Base-by-base conservation (phyloP, 1,140 invertebrate genomes). In the Monochamus saltuarius region DNA sequence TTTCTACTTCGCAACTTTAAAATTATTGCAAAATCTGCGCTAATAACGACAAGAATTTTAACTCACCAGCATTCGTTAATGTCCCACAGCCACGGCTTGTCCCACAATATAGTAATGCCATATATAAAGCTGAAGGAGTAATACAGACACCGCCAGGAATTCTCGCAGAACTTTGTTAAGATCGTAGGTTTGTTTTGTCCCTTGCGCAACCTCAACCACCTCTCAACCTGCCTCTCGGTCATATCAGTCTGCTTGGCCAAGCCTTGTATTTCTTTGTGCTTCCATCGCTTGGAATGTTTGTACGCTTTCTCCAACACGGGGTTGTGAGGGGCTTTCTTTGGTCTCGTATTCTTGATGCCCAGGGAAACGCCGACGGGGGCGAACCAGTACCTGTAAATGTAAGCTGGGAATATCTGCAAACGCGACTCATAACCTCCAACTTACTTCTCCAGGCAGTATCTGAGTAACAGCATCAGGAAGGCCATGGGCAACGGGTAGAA, bases 71-170 rank as follows among this genome's bases (percentile, higher is more conserved):
- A 97, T 68, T 92, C 74, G 45, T 90, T 91, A 46, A 97, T 94
- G 71, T 97, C 88, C 92, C 91, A 97, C 62, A 98, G 81, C 93
- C 94, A 98, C 10, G 88, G 83, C 80, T 98, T 98, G 76, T 95
- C 87, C 92, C 92, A 97, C 29, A 98, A 79, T 60, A 90, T 83
- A 68, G 86, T 84, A 29, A 75, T 40, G 11, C 95, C 95, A 80
- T 89, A 96, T 10, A 85, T 78, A 75, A 97, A 96, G 46, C 88
- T 89, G 73, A 83, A 87, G 7, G 85, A 77, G 77, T 98, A 97
- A 80, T 95, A 97, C 2, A 88, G 79, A 76, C 89, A 94, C 65
- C 92, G 80, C 94, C 94, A 98, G 76, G 87, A 84, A 74, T 89
- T 93, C 79, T 97, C 94, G 72, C 89, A 91, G 77, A 97, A 97